A percentile compares a stretch with the other conserved stretches of the same genome.
phyloP scores from a whole-genome alignment of 2,888 invertebrate genomes.

The Loripinus fragilis region DNA sequence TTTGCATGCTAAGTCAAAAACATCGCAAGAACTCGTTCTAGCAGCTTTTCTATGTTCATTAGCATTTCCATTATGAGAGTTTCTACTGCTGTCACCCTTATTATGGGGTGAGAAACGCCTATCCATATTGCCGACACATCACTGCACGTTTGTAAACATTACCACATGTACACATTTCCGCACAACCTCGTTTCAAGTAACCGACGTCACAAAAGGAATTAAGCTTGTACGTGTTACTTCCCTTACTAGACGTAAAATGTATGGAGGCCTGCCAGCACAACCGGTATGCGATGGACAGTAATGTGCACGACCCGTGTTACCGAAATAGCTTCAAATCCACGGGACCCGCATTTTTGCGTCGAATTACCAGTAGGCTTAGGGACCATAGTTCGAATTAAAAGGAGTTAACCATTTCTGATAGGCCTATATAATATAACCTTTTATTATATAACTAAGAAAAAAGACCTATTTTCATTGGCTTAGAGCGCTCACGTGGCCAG shows the following conservation, averaged over 20 bases:
- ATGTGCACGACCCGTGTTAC: no score
- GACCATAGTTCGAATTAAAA: no score
- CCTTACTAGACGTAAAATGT: background rate
- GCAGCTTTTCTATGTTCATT: slow-evolving; percentile 3
- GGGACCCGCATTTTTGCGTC: no score
- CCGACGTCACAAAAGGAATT: background rate
- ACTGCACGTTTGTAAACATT: slow-evolving; percentile 54
- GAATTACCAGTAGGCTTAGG: no score
- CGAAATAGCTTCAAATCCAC: no score
- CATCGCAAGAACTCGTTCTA: background rate
- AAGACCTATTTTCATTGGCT: no score
- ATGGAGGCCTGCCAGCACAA: no score
- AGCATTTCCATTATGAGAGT: background rate
- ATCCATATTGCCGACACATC: slow-evolving; percentile 24
- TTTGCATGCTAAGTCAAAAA: slow-evolving; percentile 14
- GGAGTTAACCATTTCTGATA: no score
- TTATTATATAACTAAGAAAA: no score
- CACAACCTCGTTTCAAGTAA: slow-evolving; percentile 26
- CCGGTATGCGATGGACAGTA: no score
- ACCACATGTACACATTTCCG: slow-evolving; percentile 58
- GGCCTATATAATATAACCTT: no score
- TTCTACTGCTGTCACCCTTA: slow-evolving; percentile 4
- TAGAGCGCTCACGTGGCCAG: no score
- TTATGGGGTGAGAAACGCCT: background rate
- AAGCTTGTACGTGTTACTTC: background rate